Base-by-base conservation (phyloP, 2,888 invertebrate species). In the Watsonalla cultraria region DNA sequence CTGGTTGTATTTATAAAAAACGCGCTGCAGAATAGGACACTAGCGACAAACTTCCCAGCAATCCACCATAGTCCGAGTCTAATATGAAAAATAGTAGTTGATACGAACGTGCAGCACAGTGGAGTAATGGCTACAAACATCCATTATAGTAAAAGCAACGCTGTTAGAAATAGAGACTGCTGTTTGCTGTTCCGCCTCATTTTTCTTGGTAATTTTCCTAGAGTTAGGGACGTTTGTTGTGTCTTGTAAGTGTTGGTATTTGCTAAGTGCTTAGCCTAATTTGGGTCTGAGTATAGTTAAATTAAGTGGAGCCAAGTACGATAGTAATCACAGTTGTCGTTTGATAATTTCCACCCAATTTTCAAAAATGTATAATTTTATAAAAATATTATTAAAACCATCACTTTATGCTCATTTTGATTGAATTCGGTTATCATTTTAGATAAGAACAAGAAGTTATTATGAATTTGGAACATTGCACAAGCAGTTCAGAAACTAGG, bases 91-190 rank as follows among this genome's bases (percentile, higher is more conserved):
- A 58, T 54, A 55, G 49, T 52, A 52, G 54, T 58, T 54, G 52
- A 58, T 51, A 57, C 48, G 58, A 68, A 59, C 57, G 51, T 63
- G 67, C 58, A 69, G 65, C 64, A 69, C 64, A 66, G 62, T 68
- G 56, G 63, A 71, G 64, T 64, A 69, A 66, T 65, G 65, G 60
- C 60, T 60, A 56, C 68, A 63, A 68, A 72, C 73, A 75, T 78
- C 79, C 78, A 80, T 80, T 80, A 80, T 74, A 72, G 66, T 76
- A 73, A 78, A 76, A 79, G 77, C 74, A 69, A 66, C 62, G 65
- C 68, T 70, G 72, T 74, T 76, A 70, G 72, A 73, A 72, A 72
- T 71, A 79, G 72, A 69, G 76, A 75, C 76, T 77, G 68, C 60
- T 72, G 66, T 64, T 68, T 66, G 60, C 62, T 60, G 65, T 63